Percentiles rank a stretch among this genome's conserved stretches.
These are phyloP conservation scores for Cairina moschata DNA, from an alignment of 2,113 vertebrate species.

Conservation along the genomic window DNA sequence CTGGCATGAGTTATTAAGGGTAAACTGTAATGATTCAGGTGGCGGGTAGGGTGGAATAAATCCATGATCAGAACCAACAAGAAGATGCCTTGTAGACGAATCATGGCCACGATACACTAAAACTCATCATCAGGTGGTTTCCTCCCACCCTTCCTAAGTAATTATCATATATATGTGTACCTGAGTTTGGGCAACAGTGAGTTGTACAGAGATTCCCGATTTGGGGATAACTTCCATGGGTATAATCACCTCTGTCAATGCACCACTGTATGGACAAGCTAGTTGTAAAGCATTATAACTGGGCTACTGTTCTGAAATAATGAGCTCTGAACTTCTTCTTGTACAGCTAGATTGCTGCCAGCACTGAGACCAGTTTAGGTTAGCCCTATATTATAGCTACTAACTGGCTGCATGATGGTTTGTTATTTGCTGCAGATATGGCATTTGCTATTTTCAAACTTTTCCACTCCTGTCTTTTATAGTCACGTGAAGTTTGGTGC, in stretches of 20 bases:
- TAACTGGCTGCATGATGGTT: neutral
- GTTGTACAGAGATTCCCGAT: neutral
- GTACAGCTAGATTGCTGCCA: neutral
- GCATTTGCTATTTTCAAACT: neutral
- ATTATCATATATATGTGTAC: neutral
- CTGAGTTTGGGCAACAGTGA: neutral
- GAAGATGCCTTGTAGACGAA: conserved; percentile 8
- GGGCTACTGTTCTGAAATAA: neutral
- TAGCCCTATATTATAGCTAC: neutral
- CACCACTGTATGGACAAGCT: neutral
- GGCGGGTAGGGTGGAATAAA: conserved; percentile 12
- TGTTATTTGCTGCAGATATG: neutral
- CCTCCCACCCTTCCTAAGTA: neutral
- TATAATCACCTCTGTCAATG: neutral
- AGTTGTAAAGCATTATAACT: neutral
- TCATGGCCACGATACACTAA: conserved; percentile 24
- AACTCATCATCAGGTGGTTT: neutral
- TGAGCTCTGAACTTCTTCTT: neutral
- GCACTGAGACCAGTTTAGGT: neutral
- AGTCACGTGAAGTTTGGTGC: conserved; percentile 78
- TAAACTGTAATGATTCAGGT: conserved; percentile 28
- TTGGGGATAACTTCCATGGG: neutral
- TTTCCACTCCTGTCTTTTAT: conserved; percentile 15
- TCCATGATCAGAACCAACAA: neutral
- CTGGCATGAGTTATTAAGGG: conserved; percentile 29